These are phyloP conservation scores for Pampus argenteus DNA, from an alignment of 2,797 vertebrate species.

Conservation along the genomic window DNA sequence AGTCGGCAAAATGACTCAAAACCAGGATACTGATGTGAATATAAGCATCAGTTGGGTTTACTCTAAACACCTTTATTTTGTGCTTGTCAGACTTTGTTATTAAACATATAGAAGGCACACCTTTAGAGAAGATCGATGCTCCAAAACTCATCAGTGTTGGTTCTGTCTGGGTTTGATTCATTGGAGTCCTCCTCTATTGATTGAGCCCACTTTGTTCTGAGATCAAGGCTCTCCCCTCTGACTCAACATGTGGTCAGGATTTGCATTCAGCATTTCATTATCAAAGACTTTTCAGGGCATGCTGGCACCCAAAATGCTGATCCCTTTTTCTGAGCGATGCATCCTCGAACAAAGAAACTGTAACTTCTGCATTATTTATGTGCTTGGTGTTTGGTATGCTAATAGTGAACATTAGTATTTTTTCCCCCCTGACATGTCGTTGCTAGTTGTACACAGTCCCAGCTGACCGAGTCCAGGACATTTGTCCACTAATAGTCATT, in stretches of 20 bases:
- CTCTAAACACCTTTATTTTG: conserved; percentile 1
- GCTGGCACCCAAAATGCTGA: conserved; percentile 74
- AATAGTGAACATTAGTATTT: conserved; percentile 57
- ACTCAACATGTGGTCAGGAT: conserved; percentile 68
- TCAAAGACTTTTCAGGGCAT: conserved; percentile 61
- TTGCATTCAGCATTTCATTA: conserved; percentile 70
- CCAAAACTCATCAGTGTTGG: conserved; percentile 26
- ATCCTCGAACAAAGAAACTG: conserved; percentile 69
- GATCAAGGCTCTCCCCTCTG: conserved; percentile 63
- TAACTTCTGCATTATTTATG: conserved; percentile 77
- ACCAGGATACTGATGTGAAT: too few relatives aligned
- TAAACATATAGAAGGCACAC: neutral
- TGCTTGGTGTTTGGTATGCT: conserved; percentile 68
- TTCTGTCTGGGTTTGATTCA: conserved; percentile 50
- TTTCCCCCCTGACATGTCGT: conserved; percentile 50
- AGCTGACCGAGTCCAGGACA: conserved; percentile 45
- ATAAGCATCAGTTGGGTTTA: neutral
- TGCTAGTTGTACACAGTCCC: conserved; percentile 23
- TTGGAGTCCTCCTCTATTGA: conserved; percentile 54
- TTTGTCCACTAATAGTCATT: conserved; percentile 14
- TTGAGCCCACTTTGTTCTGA: conserved; percentile 63
- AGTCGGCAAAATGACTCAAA: too few relatives aligned
- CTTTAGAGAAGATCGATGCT: conserved; percentile 38
- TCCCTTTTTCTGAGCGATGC: conserved; percentile 67
- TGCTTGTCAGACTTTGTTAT: conserved; percentile 11